phyloP scores from a whole-genome alignment of 2,797 vertebrate genomes.

The Cynodonichthys magdalenae region DNA sequence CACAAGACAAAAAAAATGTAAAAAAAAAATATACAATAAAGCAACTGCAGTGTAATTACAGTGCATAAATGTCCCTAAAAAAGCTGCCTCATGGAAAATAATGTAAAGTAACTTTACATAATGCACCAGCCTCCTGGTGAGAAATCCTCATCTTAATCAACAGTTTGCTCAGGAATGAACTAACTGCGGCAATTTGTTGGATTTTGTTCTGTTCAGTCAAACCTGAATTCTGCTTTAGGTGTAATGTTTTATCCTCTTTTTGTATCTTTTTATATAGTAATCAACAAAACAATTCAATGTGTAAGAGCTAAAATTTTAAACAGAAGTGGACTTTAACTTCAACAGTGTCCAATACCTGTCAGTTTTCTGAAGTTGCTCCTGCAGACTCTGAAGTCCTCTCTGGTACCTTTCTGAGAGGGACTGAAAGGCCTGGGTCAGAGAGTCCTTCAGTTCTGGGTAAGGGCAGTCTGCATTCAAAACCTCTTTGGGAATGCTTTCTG shows the following conservation, averaged over 20 bases:
- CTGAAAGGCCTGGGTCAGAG: constrained; percentile 82
- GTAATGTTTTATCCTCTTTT: constrained; percentile 25
- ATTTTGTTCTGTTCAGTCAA: constrained; percentile 26
- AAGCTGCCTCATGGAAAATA: constrained; percentile 17
- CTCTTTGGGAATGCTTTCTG: constrained; percentile 77
- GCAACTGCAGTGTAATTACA: background rate
- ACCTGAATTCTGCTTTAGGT: constrained; percentile 15
- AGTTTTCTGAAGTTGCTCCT: constrained; percentile 73
- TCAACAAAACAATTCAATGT: too few species aligned
- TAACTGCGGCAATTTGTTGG: constrained; percentile 33
- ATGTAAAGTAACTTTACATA: constrained; percentile 27
- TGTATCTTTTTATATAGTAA: background rate
- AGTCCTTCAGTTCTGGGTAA: constrained; percentile 84
- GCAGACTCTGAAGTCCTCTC: constrained; percentile 74
- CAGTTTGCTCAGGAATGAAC: constrained; percentile 22
- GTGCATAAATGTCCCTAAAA: constrained; percentile 9
- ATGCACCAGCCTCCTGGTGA: constrained; percentile 50
- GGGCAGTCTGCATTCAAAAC: constrained; percentile 85
- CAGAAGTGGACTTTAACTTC: background rate
- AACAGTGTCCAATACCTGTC: constrained; percentile 74
- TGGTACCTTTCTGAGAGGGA: constrained; percentile 80
- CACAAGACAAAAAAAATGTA: constrained; percentile 1
- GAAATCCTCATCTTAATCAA: constrained; percentile 23
- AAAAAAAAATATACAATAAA: constrained; percentile 7
- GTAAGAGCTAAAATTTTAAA: too few species aligned